Conservation (phyloP, 2,113 vertebrate genomes). For the Chaetorhynchus papuensis region DNA sequence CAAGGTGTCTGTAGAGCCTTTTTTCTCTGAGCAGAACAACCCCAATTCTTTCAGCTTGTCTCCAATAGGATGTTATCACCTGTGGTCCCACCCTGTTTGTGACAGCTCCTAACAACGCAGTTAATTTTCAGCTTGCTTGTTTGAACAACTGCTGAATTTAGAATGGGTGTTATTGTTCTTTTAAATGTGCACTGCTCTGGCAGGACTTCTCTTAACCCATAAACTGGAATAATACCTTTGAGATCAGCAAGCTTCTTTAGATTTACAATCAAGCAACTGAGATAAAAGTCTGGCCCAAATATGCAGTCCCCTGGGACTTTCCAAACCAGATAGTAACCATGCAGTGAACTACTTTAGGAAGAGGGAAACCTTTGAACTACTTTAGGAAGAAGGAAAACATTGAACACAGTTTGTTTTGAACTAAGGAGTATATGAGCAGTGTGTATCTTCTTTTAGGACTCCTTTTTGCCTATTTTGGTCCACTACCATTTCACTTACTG, state of each 20-base stretch:
- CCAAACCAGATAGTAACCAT: not conserved
- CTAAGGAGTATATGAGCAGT: not conserved
- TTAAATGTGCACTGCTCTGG: not conserved
- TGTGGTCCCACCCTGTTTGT: not conserved
- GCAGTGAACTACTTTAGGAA: not conserved
- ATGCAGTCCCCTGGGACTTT: not conserved
- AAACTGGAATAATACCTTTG: constrained; percentile 14
- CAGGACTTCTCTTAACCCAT: not conserved
- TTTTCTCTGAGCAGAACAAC: not conserved
- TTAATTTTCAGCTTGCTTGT: not conserved
- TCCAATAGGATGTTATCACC: not conserved
- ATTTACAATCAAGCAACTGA: not conserved
- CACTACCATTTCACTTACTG: not conserved
- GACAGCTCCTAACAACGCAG: not conserved
- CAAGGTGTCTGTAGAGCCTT: not conserved
- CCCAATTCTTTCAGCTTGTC: not conserved
- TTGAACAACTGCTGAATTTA: not conserved
- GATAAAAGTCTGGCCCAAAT: constrained; percentile 13
- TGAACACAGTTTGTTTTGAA: not conserved
- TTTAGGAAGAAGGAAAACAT: not conserved
- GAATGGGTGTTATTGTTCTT: not conserved
- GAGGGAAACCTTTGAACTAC: not conserved
- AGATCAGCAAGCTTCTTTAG: constrained; percentile 9
- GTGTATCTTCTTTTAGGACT: not conserved
- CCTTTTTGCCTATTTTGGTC: not conserved